These are phyloP conservation scores for Slavum lentiscoides DNA, from an alignment of 2,888 invertebrate genomes.

Conservation along the genomic window DNA sequence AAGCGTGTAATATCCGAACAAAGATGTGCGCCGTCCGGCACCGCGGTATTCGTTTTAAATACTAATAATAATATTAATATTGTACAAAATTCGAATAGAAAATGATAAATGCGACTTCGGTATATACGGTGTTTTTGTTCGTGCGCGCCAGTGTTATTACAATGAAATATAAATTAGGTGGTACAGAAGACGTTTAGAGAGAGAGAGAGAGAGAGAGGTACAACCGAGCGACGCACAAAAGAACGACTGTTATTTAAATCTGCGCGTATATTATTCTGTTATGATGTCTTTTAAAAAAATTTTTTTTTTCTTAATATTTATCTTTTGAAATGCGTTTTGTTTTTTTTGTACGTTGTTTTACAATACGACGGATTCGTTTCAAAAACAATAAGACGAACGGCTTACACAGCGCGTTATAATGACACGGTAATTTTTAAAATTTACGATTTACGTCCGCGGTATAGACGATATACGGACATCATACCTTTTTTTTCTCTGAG, in stretches of 20 bases:
- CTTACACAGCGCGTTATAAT: not conserved
- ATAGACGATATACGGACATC: not conserved
- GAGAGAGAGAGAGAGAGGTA: no score
- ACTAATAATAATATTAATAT: slow-evolving; percentile 31
- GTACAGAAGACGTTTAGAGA: slow-evolving; percentile 23
- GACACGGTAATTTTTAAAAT: slow-evolving; percentile 41
- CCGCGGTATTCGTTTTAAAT: slow-evolving; percentile 25
- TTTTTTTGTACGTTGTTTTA: slow-evolving; percentile 12
- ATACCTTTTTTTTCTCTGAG: not conserved
- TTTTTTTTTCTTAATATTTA: not conserved
- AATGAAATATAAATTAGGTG: slow-evolving; percentile 50
- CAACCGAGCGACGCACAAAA: slow-evolving; percentile 9
- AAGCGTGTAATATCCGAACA: not conserved
- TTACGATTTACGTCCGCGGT: not conserved
- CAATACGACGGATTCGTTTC: slow-evolving; percentile 31
- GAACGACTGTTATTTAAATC: slow-evolving; percentile 42
- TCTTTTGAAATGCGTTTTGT: slow-evolving; percentile 26
- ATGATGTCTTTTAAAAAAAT: slow-evolving; percentile 34
- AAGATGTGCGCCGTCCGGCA: not conserved
- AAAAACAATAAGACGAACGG: slow-evolving; percentile 2
- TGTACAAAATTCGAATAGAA: slow-evolving; percentile 34
- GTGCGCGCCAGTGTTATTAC: not conserved
- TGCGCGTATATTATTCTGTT: not conserved
- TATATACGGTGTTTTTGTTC: slow-evolving; percentile 29
- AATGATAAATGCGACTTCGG: slow-evolving; percentile 40